phyloP scores from a whole-genome alignment of 2,888 invertebrate genomes.

The Athalia rosae region DNA sequence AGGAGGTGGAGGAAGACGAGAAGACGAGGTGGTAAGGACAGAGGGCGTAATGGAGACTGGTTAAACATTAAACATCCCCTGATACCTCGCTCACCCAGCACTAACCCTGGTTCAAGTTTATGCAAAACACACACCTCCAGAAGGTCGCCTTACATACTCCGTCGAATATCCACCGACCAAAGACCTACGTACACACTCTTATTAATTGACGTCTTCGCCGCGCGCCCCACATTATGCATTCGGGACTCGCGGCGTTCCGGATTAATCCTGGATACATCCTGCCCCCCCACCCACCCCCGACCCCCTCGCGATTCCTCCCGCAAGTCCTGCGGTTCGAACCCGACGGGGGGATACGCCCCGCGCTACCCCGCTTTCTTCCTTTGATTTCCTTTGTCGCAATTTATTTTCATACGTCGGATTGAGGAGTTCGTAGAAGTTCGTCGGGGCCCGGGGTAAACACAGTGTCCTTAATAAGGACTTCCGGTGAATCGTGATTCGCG shows the following conservation, averaged over 20 bases:
- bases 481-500: conserved; percentile 8
- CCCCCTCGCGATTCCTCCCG: background rate
- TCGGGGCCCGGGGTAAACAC: background rate
- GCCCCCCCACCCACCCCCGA: too few species aligned
- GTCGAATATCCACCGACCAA: conserved; percentile 26
- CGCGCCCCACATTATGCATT: conserved; percentile 65
- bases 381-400: too few species aligned
- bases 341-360: too few species aligned
- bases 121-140: conserved; percentile 59
- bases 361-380: too few species aligned
- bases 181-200: conserved; percentile 71
- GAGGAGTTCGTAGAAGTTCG: conserved; percentile 3
- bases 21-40: conserved; percentile 54
- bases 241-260: conserved; percentile 56
- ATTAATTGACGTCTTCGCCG: conserved; percentile 70
- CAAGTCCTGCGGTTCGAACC: conserved; percentile 8
- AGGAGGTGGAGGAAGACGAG: conserved; percentile 45
- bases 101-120: conserved; percentile 67
- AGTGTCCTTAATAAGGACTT: conserved; percentile 26
- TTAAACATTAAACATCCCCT: conserved; percentile 73
- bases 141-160: background rate
- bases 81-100: conserved; percentile 70
- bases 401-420: background rate
- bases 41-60: conserved; percentile 70
- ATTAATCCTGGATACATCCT: conserved; percentile 12